phyloP scores from a whole-genome alignment of 2,113 vertebrate genomes.

The Eonycteris spelaea region DNA sequence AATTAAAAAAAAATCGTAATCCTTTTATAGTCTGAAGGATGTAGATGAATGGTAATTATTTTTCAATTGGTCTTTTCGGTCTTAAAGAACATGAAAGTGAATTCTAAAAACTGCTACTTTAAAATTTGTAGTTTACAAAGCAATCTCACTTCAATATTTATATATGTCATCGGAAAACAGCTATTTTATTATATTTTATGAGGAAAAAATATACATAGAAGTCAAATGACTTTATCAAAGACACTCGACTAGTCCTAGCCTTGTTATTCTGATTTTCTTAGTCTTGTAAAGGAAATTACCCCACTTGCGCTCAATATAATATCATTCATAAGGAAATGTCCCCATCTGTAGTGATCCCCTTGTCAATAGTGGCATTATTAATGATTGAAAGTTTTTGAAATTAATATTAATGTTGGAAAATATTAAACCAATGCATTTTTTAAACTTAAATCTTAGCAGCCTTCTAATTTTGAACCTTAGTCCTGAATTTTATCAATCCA shows the following conservation, averaged over 20 bases:
- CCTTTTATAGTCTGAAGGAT: neutral
- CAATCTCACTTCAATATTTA: neutral
- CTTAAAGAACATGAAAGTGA: neutral
- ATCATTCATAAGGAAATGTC: neutral
- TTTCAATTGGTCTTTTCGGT: neutral
- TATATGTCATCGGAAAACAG: neutral
- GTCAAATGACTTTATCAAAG: neutral
- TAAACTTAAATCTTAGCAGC: neutral
- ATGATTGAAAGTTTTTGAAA: neutral
- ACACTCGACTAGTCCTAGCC: neutral
- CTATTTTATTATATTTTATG: neutral
- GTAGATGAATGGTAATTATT: neutral
- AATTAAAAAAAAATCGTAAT: neutral
- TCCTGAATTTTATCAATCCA: neutral
- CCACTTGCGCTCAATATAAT: neutral
- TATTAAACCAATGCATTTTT: neutral
- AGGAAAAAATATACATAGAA: neutral
- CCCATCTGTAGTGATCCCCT: neutral
- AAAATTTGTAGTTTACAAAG: neutral
- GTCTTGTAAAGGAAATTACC: neutral
- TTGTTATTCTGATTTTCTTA: neutral
- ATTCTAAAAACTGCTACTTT: neutral
- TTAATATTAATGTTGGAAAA: neutral
- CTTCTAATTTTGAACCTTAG: neutral
- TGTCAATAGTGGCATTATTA: neutral